Conservation (phyloP, 2,888 invertebrate genomes). For the Glaucopsyche alexis region DNA sequence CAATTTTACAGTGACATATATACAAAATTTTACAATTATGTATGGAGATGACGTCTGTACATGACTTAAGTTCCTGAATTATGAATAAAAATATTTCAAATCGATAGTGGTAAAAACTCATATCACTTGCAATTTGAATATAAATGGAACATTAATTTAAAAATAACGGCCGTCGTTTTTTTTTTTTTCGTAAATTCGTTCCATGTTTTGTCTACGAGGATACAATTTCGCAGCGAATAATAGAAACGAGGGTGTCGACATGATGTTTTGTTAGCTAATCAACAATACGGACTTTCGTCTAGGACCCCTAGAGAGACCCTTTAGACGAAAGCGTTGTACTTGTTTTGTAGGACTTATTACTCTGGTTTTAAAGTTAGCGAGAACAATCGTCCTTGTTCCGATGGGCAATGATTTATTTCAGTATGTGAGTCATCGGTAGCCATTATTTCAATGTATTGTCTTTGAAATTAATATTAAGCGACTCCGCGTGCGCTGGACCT, state of each 20-base stretch:
- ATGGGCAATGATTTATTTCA: slow-evolving; percentile 72
- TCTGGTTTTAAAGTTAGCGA: slow-evolving; percentile 73
- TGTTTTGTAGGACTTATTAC: slow-evolving; percentile 78
- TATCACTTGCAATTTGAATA: slow-evolving; percentile 44
- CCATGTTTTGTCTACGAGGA: slow-evolving; percentile 64
- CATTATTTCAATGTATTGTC: slow-evolving; percentile 66
- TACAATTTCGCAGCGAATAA: slow-evolving; percentile 65
- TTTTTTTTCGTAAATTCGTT: slow-evolving; percentile 54
- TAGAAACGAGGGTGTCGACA: slow-evolving; percentile 76
- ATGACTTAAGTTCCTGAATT: not conserved
- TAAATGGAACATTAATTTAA: slow-evolving; percentile 58
- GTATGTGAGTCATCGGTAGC: slow-evolving; percentile 71
- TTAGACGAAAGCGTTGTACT: slow-evolving; percentile 55
- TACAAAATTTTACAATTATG: too few species aligned
- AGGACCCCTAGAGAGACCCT: slow-evolving; percentile 72
- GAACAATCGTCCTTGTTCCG: slow-evolving; percentile 62
- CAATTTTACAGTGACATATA: too few species aligned
- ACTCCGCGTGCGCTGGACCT: slow-evolving; percentile 48
- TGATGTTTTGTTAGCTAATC: slow-evolving; percentile 70
- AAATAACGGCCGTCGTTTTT: slow-evolving; percentile 60
- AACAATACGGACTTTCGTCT: slow-evolving; percentile 65
- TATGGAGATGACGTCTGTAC: not conserved
- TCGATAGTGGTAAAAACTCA: slow-evolving; percentile 37
- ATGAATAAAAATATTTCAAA: not conserved
- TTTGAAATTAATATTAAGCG: slow-evolving; percentile 48